Evolutionary conservation across 2,888 invertebrate species (phyloP), one percentile per base, ranked within the genome.

Genomic region (Hydropsyche betteni): DNA sequence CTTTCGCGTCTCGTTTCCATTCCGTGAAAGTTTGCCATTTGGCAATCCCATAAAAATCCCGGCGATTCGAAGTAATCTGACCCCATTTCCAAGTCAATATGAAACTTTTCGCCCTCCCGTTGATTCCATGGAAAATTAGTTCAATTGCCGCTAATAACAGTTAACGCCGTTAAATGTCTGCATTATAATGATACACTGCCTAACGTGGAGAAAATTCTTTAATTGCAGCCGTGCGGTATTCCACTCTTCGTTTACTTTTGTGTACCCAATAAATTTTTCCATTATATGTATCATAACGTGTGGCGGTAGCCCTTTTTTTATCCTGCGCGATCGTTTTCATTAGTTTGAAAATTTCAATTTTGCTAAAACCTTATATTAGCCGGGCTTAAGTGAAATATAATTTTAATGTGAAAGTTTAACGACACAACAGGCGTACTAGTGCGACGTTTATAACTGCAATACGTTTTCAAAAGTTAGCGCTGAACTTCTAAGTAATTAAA

Each of bases 131-230:
- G 53, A 53, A 58, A 74, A 76, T 74, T 69, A 69, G 33, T 61
- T 8, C 38, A 76, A 76, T 76, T 68, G 76, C 55, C 73, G 53
- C 10, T 74, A 61, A 74, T 76, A 76, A 74, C 74, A 70, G 74
- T 76, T 74, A 70, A 51, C 51, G 74, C 76, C 73, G 52, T 70
- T n/a, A 53, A 76, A 76, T 16, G 68, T 53, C 69, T 74, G 16
- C 51, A 52, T 52, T 68, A 52, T 14, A 38, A 61, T 61, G 69
- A 51, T 44, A 44, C 44, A 44, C 44, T 44, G 44, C 44, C 44
- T 2, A 44, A 44, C 4, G 44, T 1, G 44, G 10, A 33, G 12
- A 61, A 16, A 14, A 10, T 55, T 55, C 55, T 55, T 55, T 55
- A n/a, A 55, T 55, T 44, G 44, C 44, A 1, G 44, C 10, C 44